Conservation (phyloP, 2,888 invertebrate genomes). For the Tetanocera ferruginea region DNA sequence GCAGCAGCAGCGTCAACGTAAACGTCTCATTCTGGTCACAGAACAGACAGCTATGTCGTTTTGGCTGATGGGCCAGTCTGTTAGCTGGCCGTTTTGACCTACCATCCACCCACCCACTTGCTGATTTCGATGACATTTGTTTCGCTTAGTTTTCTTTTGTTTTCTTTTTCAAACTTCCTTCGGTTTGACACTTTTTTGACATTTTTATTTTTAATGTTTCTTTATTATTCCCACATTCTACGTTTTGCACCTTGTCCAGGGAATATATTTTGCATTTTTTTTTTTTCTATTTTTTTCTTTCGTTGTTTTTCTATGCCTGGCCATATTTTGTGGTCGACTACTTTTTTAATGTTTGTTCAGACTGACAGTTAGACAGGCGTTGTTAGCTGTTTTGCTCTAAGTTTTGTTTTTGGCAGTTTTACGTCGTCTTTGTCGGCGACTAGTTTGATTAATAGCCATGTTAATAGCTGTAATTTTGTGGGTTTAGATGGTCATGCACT, state of each 20-base stretch:
- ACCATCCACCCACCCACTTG: neutral
- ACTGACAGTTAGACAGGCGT: neutral
- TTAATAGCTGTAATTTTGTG: slow-evolving; percentile 67
- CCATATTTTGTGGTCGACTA: neutral
- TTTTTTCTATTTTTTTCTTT: neutral
- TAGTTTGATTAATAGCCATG: slow-evolving; percentile 66
- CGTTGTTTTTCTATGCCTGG: neutral
- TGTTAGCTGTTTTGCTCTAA: neutral
- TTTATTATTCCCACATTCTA: slow-evolving; percentile 5
- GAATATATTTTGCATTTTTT: neutral
- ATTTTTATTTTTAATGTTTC: slow-evolving; percentile 36
- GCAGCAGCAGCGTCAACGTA: neutral
- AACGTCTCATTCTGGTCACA: neutral
- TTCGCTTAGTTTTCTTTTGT: neutral
- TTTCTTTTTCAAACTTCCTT: neutral
- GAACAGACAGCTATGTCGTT: neutral
- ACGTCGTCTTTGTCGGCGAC: slow-evolving; percentile 34
- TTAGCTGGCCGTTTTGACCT: neutral
- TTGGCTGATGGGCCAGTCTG: too few relatives aligned
- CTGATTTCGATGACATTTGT: neutral
- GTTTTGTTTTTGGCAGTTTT: neutral
- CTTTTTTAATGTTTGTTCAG: neutral
- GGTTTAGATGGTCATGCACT: slow-evolving; percentile 51
- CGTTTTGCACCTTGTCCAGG: neutral
- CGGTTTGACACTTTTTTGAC: slow-evolving; percentile 20